A percentile compares a stretch with the other conserved stretches of the same genome.
phyloP scores from a whole-genome alignment of 2,888 invertebrate genomes.

The Drosophila siamana region DNA sequence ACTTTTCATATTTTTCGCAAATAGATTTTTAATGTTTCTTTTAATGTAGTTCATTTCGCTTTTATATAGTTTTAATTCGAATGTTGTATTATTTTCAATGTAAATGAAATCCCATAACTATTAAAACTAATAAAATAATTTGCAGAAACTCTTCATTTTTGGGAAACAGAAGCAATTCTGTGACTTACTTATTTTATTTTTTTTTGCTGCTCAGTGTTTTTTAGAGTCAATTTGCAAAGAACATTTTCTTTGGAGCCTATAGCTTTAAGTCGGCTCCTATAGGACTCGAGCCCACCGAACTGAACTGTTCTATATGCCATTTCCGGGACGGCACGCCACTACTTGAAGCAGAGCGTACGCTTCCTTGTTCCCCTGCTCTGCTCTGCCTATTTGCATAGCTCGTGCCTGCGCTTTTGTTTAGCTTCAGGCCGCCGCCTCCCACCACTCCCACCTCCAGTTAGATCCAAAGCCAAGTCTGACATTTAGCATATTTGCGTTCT shows the following conservation, averaged over 20 bases:
- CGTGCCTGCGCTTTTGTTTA: constrained; percentile 58
- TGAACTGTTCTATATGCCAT: constrained; percentile 24
- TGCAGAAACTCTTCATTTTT: too few relatives aligned
- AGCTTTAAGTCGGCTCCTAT: constrained; percentile 52
- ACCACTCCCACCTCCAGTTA: constrained; percentile 17
- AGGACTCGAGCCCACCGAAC: constrained; percentile 9
- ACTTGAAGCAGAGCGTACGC: constrained; percentile 29
- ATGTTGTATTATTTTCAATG: too few relatives aligned
- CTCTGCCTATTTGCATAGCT: constrained; percentile 61
- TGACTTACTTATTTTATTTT: too few relatives aligned
- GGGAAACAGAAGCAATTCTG: too few relatives aligned
- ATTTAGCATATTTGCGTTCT: constrained; percentile 81
- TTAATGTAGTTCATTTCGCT: too few relatives aligned
- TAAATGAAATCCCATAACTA: too few relatives aligned
- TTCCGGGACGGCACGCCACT: constrained; percentile 72
- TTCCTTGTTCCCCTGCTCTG: constrained; percentile 43
- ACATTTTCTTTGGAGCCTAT: constrained; percentile 16
- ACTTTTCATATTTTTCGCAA: not conserved
- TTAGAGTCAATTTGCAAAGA: constrained; percentile 37
- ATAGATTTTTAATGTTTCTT: not conserved
- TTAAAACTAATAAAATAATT: too few relatives aligned
- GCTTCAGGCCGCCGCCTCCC: not conserved
- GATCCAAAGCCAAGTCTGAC: constrained; percentile 57
- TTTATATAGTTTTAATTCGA: too few relatives aligned
- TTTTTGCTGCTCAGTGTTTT: constrained; percentile 29